Evolutionary conservation across 2,797 vertebrate genomes (phyloP), one percentile per base, ranked within the genome.

Genomic region (Micrastur ruficollis): DNA sequence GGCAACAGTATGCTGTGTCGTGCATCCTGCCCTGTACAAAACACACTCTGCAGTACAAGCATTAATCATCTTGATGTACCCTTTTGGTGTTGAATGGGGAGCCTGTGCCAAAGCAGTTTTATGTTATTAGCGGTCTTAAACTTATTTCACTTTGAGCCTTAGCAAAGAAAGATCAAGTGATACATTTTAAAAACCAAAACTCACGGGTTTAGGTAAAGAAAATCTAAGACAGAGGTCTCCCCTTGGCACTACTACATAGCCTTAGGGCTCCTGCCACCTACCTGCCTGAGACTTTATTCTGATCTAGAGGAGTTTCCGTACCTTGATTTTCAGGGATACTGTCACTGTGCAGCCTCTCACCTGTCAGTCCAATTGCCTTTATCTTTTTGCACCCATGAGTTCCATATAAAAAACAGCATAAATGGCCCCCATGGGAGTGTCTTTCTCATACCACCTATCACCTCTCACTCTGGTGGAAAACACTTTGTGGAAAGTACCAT

Each of bases 1-100:
- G 53, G 49, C 40, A 75, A 14, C 1, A 3, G 5, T 11, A 22
- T 8, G 11, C 22, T 25, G 17, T 21, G 31, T 22, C 2, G 0
- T 15, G 5, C 27, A 78, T 47, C 16, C 46, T 49, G 21, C 38
- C 42, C 23, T 3, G 2, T 13, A 38, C 19, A 78, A 23, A 6
- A 40, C 74, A 50, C 6, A 9, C 26, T 44, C 66, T 32, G 17
- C 29, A 29, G 13, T 36, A 38, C 50, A 52, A 78, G 9, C 12
- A 42, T 42, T 56, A 67, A 61, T 49, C 53, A 38, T 5, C 21
- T 4, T 29, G 19, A 53, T 75, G 38, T 14, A 42, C 5, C 18
- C 11, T 47, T 59, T 11, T 1, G 4, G 6, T 55, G 14, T 7
- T 31, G 14, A 56, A 66, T 6, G 26, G 70, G 16, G 5, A 65